A percentile compares a stretch with the other conserved stretches of the same genome.
Evolutionary conservation across 2,797 vertebrate species (phyloP).

Genomic region (Trachurus trachurus): DNA sequence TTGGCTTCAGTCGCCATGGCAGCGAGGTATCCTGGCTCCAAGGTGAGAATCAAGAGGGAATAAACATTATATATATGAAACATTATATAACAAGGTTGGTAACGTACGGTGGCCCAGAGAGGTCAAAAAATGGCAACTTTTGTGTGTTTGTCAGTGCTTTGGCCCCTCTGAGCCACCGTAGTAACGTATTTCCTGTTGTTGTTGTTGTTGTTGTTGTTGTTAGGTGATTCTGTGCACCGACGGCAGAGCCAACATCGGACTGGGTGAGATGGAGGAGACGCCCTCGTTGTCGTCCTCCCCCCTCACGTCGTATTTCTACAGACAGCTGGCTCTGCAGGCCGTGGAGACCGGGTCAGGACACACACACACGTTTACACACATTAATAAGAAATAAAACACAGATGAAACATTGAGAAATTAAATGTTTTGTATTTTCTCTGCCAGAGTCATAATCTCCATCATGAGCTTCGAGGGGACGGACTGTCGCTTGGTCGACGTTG

Average conservation of each 20-base stretch:
- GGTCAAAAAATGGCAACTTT: too few species aligned
- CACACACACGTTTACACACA: background rate
- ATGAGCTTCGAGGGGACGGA: slow-evolving; percentile 88
- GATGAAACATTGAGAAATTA: too few species aligned
- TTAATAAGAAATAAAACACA: background rate
- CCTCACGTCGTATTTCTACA: slow-evolving; percentile 79
- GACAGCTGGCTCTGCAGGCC: slow-evolving; percentile 77
- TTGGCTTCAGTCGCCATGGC: slow-evolving; percentile 87
- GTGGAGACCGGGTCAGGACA: slow-evolving; percentile 78
- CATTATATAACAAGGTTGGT: too few species aligned
- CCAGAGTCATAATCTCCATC: slow-evolving; percentile 87
- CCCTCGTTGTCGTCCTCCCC: slow-evolving; percentile 24
- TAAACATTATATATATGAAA: too few species aligned
- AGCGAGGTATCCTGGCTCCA: slow-evolving; percentile 85
- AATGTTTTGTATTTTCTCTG: background rate
- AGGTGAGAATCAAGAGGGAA: slow-evolving; percentile 65
- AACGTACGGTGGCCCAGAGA: too few species aligned
- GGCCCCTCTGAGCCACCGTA: too few species aligned
- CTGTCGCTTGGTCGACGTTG: slow-evolving; percentile 84
- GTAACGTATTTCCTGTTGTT: too few species aligned
- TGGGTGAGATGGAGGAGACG: slow-evolving; percentile 81
- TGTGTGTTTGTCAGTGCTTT: too few species aligned
- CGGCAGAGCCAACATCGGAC: slow-evolving; percentile 86
- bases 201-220: background rate
- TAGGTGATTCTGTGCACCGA: slow-evolving; percentile 89